Evolutionary conservation across 2,888 invertebrate species (phyloP).

Genomic region (Mellilla xanthometata): DNA sequence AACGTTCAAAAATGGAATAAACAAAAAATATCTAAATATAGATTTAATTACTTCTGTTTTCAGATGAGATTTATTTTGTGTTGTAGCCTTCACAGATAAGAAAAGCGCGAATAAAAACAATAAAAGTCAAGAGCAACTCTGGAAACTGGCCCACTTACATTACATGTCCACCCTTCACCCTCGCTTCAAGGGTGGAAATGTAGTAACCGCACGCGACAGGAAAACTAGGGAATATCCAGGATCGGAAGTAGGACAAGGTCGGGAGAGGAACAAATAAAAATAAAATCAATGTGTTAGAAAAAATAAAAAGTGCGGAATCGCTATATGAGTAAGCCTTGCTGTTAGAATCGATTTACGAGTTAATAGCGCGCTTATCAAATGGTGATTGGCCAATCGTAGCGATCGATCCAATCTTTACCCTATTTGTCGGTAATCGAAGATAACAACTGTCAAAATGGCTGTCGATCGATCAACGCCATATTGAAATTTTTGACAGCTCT

Average conservation of each 20-base stretch:
- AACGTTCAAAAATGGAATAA: constrained; percentile 6
- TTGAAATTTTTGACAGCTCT: constrained; percentile 16
- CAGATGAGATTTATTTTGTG: not conserved
- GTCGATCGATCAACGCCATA: constrained; percentile 15
- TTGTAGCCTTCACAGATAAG: constrained; percentile 25
- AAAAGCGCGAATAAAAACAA: constrained; percentile 55
- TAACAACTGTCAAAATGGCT: constrained; percentile 18
- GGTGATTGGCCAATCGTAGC: constrained; percentile 12
- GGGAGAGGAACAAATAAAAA: constrained; percentile 42
- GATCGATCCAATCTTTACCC: constrained; percentile 8
- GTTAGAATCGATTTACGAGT: constrained; percentile 25
- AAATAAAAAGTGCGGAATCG: constrained; percentile 50
- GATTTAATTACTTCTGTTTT: not conserved
- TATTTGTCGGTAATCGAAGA: constrained; percentile 16
- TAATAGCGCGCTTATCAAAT: constrained; percentile 11
- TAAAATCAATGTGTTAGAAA: constrained; percentile 37
- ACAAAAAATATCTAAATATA: not conserved
- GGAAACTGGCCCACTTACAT: constrained; percentile 21
- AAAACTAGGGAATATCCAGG: constrained; percentile 42
- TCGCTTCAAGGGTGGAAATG: constrained; percentile 25
- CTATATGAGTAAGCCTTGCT: constrained; percentile 32
- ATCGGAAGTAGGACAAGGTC: constrained; percentile 45
- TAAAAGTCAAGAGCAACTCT: constrained; percentile 39
- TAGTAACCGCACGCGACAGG: constrained; percentile 42
- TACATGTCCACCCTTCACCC: constrained; percentile 27